Conservation (phyloP, 2,113 vertebrate genomes). For the Channa argus region DNA sequence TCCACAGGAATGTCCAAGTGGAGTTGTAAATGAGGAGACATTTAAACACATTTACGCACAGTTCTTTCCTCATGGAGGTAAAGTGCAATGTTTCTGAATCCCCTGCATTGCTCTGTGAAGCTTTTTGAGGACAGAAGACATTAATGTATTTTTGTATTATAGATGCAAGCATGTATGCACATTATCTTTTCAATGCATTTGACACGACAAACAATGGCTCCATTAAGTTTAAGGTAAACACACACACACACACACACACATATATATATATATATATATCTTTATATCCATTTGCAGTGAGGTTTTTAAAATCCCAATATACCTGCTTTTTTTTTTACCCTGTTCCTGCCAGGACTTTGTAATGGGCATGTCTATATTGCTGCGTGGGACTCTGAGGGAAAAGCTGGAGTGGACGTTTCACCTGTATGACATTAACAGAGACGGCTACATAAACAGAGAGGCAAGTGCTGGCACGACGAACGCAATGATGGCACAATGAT, state of each 20-base stretch:
- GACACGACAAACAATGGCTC: slow-evolving; percentile 95
- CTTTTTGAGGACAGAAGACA: neutral
- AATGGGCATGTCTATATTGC: slow-evolving; percentile 91
- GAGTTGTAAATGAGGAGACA: slow-evolving; percentile 96
- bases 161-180: slow-evolving; percentile 97
- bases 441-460: slow-evolving; percentile 97
- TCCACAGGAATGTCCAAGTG: slow-evolving; percentile 95
- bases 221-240: slow-evolving; percentile 98
- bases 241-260: too few relatives aligned
- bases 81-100: neutral
- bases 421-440: slow-evolving; percentile 97
- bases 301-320: neutral
- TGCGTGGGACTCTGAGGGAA: slow-evolving; percentile 92
- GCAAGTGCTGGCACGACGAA: slow-evolving; percentile 65
- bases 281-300: neutral
- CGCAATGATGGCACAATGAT: too few relatives aligned
- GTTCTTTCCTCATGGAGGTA: slow-evolving; percentile 99
- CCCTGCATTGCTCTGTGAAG: neutral
- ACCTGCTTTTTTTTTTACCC: neutral
- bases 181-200: slow-evolving; percentile 98
- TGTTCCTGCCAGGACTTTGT: slow-evolving; percentile 91
- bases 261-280: neutral
- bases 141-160: slow-evolving; percentile 61
- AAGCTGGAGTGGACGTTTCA: slow-evolving; percentile 98
- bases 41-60: slow-evolving; percentile 99